Conservation (phyloP, 2,113 vertebrate genomes). For the Sialia sialis region DNA sequence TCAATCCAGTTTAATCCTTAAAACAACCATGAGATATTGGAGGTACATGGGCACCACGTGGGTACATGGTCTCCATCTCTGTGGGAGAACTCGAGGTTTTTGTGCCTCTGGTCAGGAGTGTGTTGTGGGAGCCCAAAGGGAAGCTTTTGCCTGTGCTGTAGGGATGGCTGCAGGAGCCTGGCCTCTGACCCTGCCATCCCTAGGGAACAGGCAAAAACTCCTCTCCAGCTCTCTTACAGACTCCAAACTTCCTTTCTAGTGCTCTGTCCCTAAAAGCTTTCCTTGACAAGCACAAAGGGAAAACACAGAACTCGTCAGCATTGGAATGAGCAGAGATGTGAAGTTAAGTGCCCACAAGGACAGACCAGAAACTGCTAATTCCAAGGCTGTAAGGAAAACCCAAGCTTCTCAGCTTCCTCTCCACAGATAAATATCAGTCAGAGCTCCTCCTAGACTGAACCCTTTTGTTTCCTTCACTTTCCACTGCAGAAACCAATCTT, state of each 20-base stretch:
- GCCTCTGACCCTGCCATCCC: neutral
- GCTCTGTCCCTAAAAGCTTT: neutral
- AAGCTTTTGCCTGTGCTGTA: neutral
- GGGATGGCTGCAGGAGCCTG: neutral
- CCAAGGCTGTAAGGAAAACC: neutral
- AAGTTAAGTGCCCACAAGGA: neutral
- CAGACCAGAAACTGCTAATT: neutral
- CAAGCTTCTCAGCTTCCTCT: neutral
- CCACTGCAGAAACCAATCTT: neutral
- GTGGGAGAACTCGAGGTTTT: neutral
- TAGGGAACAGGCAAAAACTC: neutral
- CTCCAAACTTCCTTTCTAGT: neutral
- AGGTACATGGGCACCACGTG: neutral
- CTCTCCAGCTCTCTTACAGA: no score
- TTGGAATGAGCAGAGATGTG: neutral
- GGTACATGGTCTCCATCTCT: neutral
- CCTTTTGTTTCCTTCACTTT: neutral
- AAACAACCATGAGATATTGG: neutral
- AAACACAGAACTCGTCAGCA: neutral
- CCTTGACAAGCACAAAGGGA: neutral
- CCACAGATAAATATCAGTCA: neutral
- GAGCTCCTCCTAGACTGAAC: neutral
- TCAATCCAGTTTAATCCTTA: neutral
- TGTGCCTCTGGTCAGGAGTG: neutral
- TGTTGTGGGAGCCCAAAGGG: neutral